Evolutionary conservation across 2,888 invertebrate genomes (phyloP).

Genomic region (Archips crataeganus): DNA sequence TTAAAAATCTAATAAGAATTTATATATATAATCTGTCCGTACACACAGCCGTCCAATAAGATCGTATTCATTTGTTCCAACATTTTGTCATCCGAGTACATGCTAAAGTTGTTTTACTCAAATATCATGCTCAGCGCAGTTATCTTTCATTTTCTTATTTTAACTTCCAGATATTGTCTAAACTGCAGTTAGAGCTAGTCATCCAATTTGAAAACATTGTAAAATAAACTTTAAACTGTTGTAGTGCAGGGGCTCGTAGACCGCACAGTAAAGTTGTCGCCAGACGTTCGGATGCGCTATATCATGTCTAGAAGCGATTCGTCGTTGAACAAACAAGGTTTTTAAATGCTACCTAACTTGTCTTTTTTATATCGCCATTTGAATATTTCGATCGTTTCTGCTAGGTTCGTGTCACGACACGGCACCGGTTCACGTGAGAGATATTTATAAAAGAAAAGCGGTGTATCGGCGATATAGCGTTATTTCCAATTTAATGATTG

Average conservation of each 20-base stretch:
- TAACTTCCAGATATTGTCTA: slow-evolving; percentile 37
- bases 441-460: slow-evolving; percentile 85
- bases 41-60: not conserved
- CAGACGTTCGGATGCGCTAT: slow-evolving; percentile 58
- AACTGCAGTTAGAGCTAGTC: slow-evolving; percentile 33
- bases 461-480: slow-evolving; percentile 82
- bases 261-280: slow-evolving; percentile 21
- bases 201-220: not conserved
- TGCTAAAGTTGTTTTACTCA: slow-evolving; percentile 8
- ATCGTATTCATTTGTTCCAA: not conserved
- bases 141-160: slow-evolving; percentile 32
- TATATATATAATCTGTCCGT: not conserved
- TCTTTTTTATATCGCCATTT: slow-evolving; percentile 85
- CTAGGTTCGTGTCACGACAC: slow-evolving; percentile 82
- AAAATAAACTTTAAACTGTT: slow-evolving; percentile 10
- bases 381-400: slow-evolving; percentile 84
- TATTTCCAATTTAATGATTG: slow-evolving; percentile 86
- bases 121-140: slow-evolving; percentile 24
- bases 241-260: not conserved
- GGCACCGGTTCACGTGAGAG: slow-evolving; percentile 84
- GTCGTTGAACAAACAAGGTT: slow-evolving; percentile 84
- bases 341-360: slow-evolving; percentile 86
- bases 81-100: not conserved
- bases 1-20: slow-evolving; percentile 2
- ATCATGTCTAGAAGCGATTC: slow-evolving; percentile 83